Evolutionary conservation across 1,140 invertebrate genomes (phyloP).

Genomic region (Zaprionus ghesquierei): DNA sequence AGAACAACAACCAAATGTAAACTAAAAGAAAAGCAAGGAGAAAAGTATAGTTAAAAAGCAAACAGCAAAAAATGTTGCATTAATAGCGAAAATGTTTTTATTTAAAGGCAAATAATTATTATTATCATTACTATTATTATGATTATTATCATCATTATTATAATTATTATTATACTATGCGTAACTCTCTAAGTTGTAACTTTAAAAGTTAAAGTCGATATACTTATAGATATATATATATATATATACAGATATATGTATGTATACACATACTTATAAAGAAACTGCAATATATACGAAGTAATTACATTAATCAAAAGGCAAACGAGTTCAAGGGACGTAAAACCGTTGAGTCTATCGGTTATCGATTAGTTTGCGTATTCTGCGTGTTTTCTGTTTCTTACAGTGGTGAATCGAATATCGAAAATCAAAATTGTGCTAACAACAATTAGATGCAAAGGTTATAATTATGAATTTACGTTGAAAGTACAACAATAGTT

Average conservation of each 20-base stretch:
- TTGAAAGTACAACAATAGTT: constrained; percentile 76
- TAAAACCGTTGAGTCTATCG: background rate
- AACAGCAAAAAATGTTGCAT: constrained; percentile 60
- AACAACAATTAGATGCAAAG: constrained; percentile 65
- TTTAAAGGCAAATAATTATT: constrained; percentile 73
- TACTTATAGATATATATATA: constrained; percentile 49
- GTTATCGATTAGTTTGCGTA: background rate
- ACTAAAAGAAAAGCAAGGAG: constrained; percentile 18
- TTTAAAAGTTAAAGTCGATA: constrained; percentile 74
- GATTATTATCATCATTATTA: constrained; percentile 51
- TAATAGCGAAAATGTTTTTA: constrained; percentile 81
- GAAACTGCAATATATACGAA: constrained; percentile 77
- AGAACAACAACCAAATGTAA: constrained; percentile 31
- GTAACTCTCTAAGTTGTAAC: constrained; percentile 74
- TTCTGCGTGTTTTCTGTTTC: constrained; percentile 9
- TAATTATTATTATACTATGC: constrained; percentile 56
- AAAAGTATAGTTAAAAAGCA: constrained; percentile 16
- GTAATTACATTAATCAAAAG: constrained; percentile 71
- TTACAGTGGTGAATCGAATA: constrained; percentile 20
- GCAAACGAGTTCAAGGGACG: background rate
- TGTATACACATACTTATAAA: constrained; percentile 46
- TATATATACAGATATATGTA: constrained; percentile 54
- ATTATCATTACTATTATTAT: constrained; percentile 60
- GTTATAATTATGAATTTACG: constrained; percentile 74
- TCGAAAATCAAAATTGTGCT: constrained; percentile 67